Evolutionary conservation across 2,888 invertebrate species (phyloP).

Genomic region (Drosophila cracens): DNA sequence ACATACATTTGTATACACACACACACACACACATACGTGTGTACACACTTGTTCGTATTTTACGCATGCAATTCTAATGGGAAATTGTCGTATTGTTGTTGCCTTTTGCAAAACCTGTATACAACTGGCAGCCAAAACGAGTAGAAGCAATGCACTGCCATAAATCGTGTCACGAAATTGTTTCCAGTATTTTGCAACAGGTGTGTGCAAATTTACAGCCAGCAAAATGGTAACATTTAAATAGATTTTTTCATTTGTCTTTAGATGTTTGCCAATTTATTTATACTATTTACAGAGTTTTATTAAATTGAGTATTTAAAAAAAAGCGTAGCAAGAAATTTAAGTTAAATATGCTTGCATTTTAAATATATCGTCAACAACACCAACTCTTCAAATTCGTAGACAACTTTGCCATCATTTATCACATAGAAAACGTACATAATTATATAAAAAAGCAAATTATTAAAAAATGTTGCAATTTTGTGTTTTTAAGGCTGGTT

Average conservation of each 20-base stretch:
- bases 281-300: not conserved
- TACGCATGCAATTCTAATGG: slow-evolving; percentile 74
- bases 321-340: not conserved
- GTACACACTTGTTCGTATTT: slow-evolving; percentile 28
- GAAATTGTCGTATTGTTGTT: slow-evolving; percentile 46
- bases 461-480: not conserved
- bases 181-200: not conserved
- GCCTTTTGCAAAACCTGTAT: slow-evolving; percentile 65
- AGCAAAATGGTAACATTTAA: not conserved
- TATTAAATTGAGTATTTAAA: not conserved
- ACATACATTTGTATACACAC: not conserved
- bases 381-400: not conserved
- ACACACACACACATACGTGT: slow-evolving; percentile 4
- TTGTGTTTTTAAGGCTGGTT: not conserved
- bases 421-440: rapidly evolving
- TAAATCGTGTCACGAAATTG: slow-evolving; percentile 37
- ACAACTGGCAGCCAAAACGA: slow-evolving; percentile 12
- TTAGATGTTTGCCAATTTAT: not conserved
- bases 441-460: not conserved
- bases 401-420: not conserved
- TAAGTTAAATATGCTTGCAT: not conserved
- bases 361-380: not conserved
- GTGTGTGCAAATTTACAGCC: not conserved
- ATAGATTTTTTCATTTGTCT: not conserved
- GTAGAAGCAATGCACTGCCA: slow-evolving; percentile 32